Conservation (phyloP, 1,140 invertebrate species). For the Rhopalosiphum padi region DNA sequence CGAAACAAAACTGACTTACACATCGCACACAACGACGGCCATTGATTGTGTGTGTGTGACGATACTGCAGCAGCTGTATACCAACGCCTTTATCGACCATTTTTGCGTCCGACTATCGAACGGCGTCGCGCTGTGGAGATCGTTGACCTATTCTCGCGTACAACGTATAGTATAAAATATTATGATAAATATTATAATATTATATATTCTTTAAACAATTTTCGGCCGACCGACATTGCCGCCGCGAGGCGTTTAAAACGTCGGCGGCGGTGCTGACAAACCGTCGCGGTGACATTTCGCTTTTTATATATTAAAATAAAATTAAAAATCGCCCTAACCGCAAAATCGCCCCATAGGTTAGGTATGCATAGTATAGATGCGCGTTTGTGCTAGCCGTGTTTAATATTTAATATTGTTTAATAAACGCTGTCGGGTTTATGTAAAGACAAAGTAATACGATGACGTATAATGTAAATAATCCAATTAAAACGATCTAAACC, state of each 20-base stretch:
- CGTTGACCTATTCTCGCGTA: too few species aligned
- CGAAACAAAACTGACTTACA: background rate
- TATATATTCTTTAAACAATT: too few species aligned
- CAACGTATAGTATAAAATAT: too few species aligned
- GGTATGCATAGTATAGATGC: background rate
- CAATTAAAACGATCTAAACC: background rate
- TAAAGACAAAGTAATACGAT: background rate
- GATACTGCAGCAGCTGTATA: too few species aligned
- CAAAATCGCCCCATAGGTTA: background rate
- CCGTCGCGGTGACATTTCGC: background rate
- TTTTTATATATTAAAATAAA: background rate
- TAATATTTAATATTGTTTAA: background rate
- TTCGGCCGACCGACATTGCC: too few species aligned
- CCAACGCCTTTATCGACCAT: too few species aligned
- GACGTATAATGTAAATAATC: conserved; percentile 3
- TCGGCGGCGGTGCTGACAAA: too few species aligned
- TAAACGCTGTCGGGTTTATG: background rate
- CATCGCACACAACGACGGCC: background rate
- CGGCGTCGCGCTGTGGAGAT: too few species aligned
- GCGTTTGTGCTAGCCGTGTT: background rate
- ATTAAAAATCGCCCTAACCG: background rate
- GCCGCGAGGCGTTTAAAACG: too few species aligned
- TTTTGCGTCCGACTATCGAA: too few species aligned
- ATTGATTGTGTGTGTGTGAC: background rate
- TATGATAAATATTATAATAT: too few species aligned